These are phyloP conservation scores for Panagrolaimus sp. DNA, from an alignment of 1,140 invertebrate genomes.

Conservation along the genomic window DNA sequence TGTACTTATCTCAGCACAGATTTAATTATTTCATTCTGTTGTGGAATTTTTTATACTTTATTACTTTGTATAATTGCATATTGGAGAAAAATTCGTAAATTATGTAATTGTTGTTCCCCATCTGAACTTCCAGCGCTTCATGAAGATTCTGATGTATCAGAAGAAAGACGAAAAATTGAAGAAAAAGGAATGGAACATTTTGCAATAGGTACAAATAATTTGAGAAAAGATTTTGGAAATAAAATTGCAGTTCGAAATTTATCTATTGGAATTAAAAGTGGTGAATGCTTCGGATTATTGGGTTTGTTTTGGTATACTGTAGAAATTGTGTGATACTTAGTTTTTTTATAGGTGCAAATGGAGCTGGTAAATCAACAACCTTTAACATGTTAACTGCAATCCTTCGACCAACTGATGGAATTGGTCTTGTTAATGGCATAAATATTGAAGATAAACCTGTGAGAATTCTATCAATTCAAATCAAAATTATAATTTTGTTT, in stretches of 20 bases:
- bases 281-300: neutral
- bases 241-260: neutral
- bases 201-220: neutral
- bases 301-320: neutral
- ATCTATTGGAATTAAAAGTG: neutral
- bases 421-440: conserved; percentile 14
- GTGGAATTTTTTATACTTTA: neutral
- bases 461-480: neutral
- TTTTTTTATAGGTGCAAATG: conserved; percentile 59
- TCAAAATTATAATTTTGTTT: too few species aligned
- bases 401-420: conserved; percentile 17
- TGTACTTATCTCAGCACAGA: too few species aligned
- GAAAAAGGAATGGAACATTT: neutral
- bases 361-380: conserved; percentile 55
- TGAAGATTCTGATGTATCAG: neutral
- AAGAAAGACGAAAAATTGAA: neutral
- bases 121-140: neutral
- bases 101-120: neutral
- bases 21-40: neutral
- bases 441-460: neutral
- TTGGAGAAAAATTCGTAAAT: neutral
- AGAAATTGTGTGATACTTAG: too few species aligned
- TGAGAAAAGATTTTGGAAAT: conserved; percentile 6
- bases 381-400: conserved; percentile 33
- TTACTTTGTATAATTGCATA: neutral